These are phyloP conservation scores for Podilymbus podiceps DNA, from an alignment of 2,113 vertebrate species.

Conservation along the genomic window DNA sequence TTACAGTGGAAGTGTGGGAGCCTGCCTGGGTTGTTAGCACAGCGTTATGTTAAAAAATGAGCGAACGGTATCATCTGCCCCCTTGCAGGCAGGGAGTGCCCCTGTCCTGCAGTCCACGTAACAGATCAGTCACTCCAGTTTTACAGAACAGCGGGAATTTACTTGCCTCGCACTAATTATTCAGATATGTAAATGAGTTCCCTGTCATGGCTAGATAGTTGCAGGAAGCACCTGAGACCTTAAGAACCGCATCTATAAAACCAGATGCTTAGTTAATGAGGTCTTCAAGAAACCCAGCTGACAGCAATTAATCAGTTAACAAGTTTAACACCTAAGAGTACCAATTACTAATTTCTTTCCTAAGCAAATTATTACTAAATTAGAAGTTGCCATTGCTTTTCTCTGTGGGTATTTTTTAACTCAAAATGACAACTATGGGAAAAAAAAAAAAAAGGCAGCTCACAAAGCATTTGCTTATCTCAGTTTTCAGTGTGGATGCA, in stretches of 20 bases:
- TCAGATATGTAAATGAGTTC: not conserved
- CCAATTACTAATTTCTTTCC: not conserved
- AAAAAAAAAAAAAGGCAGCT: not conserved
- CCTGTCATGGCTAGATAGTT: not conserved
- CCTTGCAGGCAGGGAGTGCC: not conserved
- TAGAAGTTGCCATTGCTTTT: not conserved
- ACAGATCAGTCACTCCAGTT: not conserved
- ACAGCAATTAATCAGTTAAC: constrained; percentile 10
- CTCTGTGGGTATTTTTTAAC: not conserved
- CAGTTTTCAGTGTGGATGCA: not conserved
- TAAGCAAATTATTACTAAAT: not conserved
- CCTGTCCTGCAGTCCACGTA: not conserved
- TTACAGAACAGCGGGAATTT: not conserved
- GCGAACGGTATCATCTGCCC: accelerated
- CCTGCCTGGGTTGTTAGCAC: not conserved
- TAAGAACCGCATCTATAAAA: not conserved
- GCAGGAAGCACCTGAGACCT: not conserved
- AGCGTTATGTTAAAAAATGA: accelerated
- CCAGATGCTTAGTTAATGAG: constrained; percentile 23
- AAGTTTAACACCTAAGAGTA: constrained; percentile 3
- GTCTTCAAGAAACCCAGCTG: not conserved
- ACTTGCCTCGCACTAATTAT: not conserved
- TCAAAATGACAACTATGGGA: not conserved
- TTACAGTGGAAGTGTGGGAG: not conserved
- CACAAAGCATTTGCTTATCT: not conserved